Evolutionary conservation across 2,113 vertebrate genomes (phyloP).

Genomic region (Oostethus manadensis): DNA sequence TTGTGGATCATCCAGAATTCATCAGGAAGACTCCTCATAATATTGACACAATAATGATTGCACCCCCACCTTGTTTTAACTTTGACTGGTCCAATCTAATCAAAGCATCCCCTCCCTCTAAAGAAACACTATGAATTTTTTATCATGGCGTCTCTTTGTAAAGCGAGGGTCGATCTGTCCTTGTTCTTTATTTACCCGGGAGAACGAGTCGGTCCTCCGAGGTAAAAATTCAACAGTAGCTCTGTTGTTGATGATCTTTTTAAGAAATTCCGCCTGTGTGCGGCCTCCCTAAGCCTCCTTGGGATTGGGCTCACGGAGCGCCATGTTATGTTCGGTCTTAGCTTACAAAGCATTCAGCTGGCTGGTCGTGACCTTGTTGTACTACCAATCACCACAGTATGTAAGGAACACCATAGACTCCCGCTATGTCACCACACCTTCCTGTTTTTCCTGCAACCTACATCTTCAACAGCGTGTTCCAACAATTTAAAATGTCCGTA

Average conservation of each 20-base stretch:
- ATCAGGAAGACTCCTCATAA: conserved; percentile 5
- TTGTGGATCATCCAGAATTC: conserved; percentile 23
- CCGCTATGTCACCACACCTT: background rate
- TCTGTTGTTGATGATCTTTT: conserved; percentile 47
- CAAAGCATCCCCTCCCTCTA: background rate
- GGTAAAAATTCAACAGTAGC: conserved; percentile 37
- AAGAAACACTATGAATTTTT: conserved; percentile 19
- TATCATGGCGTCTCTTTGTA: conserved; percentile 16
- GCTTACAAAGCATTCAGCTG: conserved; percentile 3
- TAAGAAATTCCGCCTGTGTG: conserved; percentile 47
- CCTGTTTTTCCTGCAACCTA: background rate
- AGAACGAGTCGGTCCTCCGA: conserved; percentile 26
- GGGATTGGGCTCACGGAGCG: conserved; percentile 32
- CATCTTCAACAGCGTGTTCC: background rate
- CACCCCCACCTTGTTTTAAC: conserved; percentile 8
- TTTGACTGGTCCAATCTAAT: conserved; percentile 12
- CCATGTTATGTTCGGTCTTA: background rate
- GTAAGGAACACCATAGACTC: background rate
- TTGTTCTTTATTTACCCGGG: conserved; percentile 40
- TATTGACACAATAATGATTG: conserved; percentile 14
- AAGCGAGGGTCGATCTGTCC: conserved; percentile 39
- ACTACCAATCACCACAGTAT: conserved; percentile 4
- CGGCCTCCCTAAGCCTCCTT: conserved; percentile 49
- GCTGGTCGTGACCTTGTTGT: conserved; percentile 5
- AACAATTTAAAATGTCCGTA: conserved; percentile 3